Percentiles rank a stretch among this genome's conserved stretches.
Conservation (phyloP, 1,140 invertebrate species). For the Reticulitermes speratus region DNA sequence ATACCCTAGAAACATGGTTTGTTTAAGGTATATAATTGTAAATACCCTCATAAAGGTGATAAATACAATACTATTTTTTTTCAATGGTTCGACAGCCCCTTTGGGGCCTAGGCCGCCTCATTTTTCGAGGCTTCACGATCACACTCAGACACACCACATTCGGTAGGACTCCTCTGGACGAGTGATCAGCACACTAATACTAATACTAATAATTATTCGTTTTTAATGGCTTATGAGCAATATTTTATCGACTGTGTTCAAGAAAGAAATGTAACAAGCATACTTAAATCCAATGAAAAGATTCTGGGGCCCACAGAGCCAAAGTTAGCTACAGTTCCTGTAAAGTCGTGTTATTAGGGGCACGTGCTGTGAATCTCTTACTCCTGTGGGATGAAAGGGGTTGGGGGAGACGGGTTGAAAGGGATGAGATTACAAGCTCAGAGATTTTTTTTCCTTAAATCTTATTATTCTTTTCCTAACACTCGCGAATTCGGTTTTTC, state of each 20-base stretch:
- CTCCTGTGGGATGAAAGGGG: not conserved
- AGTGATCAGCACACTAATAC: too few relatives aligned
- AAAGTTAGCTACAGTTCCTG: not conserved
- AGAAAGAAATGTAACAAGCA: not conserved
- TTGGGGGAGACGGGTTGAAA: not conserved
- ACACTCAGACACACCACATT: too few relatives aligned
- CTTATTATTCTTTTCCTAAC: slow-evolving; percentile 17
- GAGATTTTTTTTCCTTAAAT: slow-evolving; percentile 5
- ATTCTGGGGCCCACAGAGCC: not conserved
- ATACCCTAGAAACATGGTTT: too few relatives aligned
- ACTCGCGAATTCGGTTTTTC: not conserved
- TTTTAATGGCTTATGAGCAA: not conserved
- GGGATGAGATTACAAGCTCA: not conserved
- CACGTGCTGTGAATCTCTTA: not conserved
- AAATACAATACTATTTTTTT: too few relatives aligned
- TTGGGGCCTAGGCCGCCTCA: too few relatives aligned
- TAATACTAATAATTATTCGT: too few relatives aligned
- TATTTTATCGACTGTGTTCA: not conserved
- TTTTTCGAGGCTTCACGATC: too few relatives aligned
- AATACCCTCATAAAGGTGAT: too few relatives aligned
- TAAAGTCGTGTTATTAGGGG: not conserved
- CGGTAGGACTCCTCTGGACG: too few relatives aligned
- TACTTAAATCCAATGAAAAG: too few relatives aligned
- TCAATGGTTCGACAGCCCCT: too few relatives aligned
- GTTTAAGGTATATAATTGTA: too few relatives aligned